Conservation (phyloP, 2,888 invertebrate genomes). For the Oscheius sp. region DNA sequence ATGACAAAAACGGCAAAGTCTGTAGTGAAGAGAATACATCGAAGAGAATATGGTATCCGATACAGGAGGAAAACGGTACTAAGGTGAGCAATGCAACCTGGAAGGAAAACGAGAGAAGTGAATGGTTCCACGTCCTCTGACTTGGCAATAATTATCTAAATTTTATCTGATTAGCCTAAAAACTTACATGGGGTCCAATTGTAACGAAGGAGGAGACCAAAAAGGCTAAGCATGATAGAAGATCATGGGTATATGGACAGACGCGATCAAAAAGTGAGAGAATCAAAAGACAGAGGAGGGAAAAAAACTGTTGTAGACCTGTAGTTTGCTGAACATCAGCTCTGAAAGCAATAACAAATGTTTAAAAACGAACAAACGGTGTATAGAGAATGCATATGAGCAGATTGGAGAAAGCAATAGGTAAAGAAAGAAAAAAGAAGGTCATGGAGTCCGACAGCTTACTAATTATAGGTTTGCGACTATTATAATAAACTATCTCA, state of each 20-base stretch:
- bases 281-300: slow-evolving; percentile 53
- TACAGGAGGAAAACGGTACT: slow-evolving; percentile 64
- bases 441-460: slow-evolving; percentile 63
- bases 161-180: not conserved
- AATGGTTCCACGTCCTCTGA: slow-evolving; percentile 49
- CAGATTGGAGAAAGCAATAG: slow-evolving; percentile 60
- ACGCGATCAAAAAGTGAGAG: slow-evolving; percentile 56
- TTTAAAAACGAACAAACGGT: slow-evolving; percentile 50
- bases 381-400: slow-evolving; percentile 59
- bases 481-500: slow-evolving; percentile 12
- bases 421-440: slow-evolving; percentile 59
- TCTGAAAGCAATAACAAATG: slow-evolving; percentile 33
- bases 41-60: slow-evolving; percentile 66
- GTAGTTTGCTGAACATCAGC: slow-evolving; percentile 60
- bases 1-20: slow-evolving; percentile 65
- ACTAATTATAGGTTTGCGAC: slow-evolving; percentile 54
- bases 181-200: slow-evolving; percentile 67
- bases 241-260: slow-evolving; percentile 74
- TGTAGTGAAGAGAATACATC: slow-evolving; percentile 56
- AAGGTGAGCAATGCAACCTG: slow-evolving; percentile 66
- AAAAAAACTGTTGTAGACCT: slow-evolving; percentile 59
- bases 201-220: slow-evolving; percentile 77
- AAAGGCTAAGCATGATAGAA: slow-evolving; percentile 82
- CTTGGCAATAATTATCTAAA: slow-evolving; percentile 50
- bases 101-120: slow-evolving; percentile 66